Evolutionary conservation across 2,797 vertebrate genomes (phyloP).

Genomic region (Neosilurus mollespiculum): DNA sequence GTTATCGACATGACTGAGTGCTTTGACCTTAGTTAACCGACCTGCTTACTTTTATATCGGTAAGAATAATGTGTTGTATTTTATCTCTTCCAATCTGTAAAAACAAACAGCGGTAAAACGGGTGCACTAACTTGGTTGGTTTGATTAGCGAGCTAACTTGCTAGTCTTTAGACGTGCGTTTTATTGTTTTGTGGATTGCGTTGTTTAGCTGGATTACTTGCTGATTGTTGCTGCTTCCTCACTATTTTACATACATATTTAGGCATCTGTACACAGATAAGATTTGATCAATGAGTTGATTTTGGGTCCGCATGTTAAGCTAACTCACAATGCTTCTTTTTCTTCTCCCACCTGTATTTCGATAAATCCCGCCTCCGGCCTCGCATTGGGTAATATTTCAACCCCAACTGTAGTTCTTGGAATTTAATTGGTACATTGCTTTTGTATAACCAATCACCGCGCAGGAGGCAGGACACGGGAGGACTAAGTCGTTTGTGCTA

Average conservation of each 20-base stretch:
- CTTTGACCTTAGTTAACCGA: neutral
- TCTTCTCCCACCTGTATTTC: neutral
- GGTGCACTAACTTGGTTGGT: neutral
- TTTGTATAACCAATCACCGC: neutral
- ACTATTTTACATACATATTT: neutral
- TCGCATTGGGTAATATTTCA: neutral
- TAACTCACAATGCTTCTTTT: neutral
- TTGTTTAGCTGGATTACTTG: neutral
- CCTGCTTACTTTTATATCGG: neutral
- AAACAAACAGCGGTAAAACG: neutral
- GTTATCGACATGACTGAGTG: conserved; percentile 12
- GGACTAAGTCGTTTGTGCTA: no score
- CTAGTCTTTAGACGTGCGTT: neutral
- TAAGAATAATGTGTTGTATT: neutral
- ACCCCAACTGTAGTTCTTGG: neutral
- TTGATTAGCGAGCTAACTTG: neutral
- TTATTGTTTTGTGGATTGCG: neutral
- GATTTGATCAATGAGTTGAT: neutral
- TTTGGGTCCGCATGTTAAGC: neutral
- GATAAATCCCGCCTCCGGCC: neutral
- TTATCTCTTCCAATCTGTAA: neutral
- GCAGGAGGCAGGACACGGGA: neutral
- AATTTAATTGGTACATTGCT: neutral
- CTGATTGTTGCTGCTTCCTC: neutral
- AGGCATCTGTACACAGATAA: neutral